Percentiles rank a stretch among this genome's conserved stretches.
phyloP scores from a whole-genome alignment of 2,113 vertebrate genomes.

The Tupaia chinensis region DNA sequence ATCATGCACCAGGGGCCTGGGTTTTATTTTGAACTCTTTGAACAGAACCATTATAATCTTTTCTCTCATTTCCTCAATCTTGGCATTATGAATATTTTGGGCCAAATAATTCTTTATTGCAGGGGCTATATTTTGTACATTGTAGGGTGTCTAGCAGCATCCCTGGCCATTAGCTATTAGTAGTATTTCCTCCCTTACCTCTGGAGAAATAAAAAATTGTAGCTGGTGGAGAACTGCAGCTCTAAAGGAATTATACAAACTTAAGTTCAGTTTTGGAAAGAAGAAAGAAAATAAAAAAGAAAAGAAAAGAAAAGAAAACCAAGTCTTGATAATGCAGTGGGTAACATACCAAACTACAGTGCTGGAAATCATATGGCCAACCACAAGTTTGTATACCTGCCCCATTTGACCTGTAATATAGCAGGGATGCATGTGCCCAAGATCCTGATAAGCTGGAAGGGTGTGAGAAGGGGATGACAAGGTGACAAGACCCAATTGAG shows the following conservation, averaged over 20 bases:
- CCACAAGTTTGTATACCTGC: no score
- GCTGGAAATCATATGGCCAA: no score
- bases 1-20: not conserved
- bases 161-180: no score
- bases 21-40: slow-evolving; percentile 14
- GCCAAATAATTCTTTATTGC: not conserved
- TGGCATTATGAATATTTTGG: not conserved
- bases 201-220: not conserved
- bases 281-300: no score
- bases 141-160: not conserved
- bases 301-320: no score
- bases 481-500: no score
- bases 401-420: no score
- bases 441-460: no score
- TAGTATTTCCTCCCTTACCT: not conserved
- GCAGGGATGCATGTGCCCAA: no score
- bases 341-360: no score
- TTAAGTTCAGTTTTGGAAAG: not conserved
- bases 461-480: no score
- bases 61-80: not conserved
- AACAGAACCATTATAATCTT: not conserved
- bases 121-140: not conserved
- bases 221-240: not conserved
- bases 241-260: slow-evolving; percentile 2
- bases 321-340: no score